Evolutionary conservation across 1,140 invertebrate genomes (phyloP).

Genomic region (Drosophila elegans): DNA sequence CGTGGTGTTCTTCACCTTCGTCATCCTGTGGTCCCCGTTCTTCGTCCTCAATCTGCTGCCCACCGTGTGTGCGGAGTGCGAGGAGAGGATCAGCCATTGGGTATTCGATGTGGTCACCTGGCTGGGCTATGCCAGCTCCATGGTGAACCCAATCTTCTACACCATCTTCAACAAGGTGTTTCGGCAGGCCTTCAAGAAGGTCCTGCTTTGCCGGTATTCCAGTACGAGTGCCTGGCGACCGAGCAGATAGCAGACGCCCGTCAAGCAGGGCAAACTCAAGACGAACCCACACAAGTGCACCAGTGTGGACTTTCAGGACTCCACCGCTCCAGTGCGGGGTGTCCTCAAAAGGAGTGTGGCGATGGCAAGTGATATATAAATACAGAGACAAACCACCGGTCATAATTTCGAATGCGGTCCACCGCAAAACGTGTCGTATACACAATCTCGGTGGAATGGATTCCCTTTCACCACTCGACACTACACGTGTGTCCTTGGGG

Average conservation of each 20-base stretch:
- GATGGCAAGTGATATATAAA: constrained; percentile 40
- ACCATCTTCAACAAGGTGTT: constrained; percentile 98
- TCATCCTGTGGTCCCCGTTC: constrained; percentile 96
- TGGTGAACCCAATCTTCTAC: constrained; percentile 97
- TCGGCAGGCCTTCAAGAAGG: constrained; percentile 94
- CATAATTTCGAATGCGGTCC: constrained; percentile 25
- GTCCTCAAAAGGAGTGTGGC: constrained; percentile 44
- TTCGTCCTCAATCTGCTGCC: constrained; percentile 95
- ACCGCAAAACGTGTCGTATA: constrained; percentile 56
- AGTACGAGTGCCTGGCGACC: constrained; percentile 86
- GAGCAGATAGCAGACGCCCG: constrained; percentile 79
- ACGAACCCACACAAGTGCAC: constrained; percentile 54
- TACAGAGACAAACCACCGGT: neutral
- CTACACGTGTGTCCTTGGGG: constrained; percentile 24
- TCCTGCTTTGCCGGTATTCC: constrained; percentile 91
- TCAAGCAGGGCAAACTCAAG: constrained; percentile 63
- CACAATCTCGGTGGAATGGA: constrained; percentile 16
- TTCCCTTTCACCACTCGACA: neutral
- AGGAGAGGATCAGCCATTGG: constrained; percentile 89
- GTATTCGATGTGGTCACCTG: constrained; percentile 95
- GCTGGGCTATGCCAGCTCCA: constrained; percentile 96
- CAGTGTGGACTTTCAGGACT: constrained; percentile 70
- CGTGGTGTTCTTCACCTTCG: constrained; percentile 97
- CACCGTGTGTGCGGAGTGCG: constrained; percentile 91
- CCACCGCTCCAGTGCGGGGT: constrained; percentile 20